phyloP scores from a whole-genome alignment of 2,888 invertebrate genomes.

The Pachymerium ferrugineum region DNA sequence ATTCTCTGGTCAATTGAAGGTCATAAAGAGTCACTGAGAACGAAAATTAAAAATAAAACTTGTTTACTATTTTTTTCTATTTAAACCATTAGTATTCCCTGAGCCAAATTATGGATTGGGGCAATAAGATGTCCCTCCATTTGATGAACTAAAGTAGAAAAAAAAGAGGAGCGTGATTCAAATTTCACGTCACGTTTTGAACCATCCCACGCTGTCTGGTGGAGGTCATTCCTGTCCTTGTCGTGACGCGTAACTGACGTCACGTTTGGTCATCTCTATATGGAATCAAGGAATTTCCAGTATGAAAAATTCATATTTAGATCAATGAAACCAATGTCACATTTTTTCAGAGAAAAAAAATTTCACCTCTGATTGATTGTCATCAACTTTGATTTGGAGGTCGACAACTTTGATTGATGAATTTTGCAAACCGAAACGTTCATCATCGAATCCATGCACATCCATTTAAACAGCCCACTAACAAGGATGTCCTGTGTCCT shows the following conservation, averaged over 20 bases:
- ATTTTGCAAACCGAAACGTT: background rate
- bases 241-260: slow-evolving; percentile 15
- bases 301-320: no score
- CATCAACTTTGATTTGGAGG: slow-evolving; percentile 2
- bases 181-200: slow-evolving; percentile 3
- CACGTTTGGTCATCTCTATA: slow-evolving; percentile 10
- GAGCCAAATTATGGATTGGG: no score
- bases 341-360: no score
- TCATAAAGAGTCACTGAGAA: no score
- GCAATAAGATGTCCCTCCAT: no score
- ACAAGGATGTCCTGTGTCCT: slow-evolving; percentile 24
- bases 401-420: slow-evolving; percentile 6
- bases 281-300: background rate
- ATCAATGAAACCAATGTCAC: no score
- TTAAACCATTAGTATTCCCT: no score
- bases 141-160: no score
- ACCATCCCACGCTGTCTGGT: slow-evolving; percentile 19
- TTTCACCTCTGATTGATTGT: background rate
- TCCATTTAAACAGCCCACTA: background rate
- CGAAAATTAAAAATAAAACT: no score
- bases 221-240: slow-evolving; percentile 27
- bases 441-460: slow-evolving; percentile 18
- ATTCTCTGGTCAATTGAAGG: slow-evolving; percentile 15
- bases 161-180: background rate
- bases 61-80: no score